Conservation (phyloP, 2,888 invertebrate species). For the Drosophila rellima region DNA sequence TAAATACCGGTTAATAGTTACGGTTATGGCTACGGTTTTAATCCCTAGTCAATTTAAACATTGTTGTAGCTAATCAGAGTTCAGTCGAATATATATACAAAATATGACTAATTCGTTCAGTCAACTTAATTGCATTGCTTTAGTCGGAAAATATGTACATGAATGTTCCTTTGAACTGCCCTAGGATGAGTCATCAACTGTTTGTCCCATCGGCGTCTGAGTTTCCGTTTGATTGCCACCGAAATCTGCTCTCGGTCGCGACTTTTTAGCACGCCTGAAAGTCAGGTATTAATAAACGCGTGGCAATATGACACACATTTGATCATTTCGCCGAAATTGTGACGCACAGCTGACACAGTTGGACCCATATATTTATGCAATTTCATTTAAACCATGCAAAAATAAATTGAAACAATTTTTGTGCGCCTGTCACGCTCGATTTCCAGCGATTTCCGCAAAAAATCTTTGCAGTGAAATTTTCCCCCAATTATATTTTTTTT, state of each 20-base stretch:
- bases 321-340: conserved; percentile 57
- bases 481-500: neutral
- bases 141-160: conserved; percentile 20
- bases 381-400: conserved; percentile 48
- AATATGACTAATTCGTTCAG: neutral
- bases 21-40: too few species aligned
- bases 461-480: conserved; percentile 2
- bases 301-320: conserved; percentile 57
- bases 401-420: conserved; percentile 54
- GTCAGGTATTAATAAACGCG: conserved; percentile 71
- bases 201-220: conserved; percentile 23
- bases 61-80: neutral
- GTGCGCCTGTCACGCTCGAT: conserved; percentile 57
- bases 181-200: conserved; percentile 51
- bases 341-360: conserved; percentile 74
- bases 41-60: neutral
- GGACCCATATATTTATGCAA: conserved; percentile 46
- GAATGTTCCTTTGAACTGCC: conserved; percentile 32
- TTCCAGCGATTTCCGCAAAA: conserved; percentile 67
- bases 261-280: conserved; percentile 53
- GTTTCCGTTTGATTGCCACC: conserved; percentile 61
- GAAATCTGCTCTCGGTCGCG: conserved; percentile 47
- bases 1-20: too few species aligned
- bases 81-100: neutral
- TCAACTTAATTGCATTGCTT: neutral